Evolutionary conservation across 2,888 invertebrate species (phyloP), one percentile per base, ranked within the genome.

Genomic region (Agrotis clavis): DNA sequence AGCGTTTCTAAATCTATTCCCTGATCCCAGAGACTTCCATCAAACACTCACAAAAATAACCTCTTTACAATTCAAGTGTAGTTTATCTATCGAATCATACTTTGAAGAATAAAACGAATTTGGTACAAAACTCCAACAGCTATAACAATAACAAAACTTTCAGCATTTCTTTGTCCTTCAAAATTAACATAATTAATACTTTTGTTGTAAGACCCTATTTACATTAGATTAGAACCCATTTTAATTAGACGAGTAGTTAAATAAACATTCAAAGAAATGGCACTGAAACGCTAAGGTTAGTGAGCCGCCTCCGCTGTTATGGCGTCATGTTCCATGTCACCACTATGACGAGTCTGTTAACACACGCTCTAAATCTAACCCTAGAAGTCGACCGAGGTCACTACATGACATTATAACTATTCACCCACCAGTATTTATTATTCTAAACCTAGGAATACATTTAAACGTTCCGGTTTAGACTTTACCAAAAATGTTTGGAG

Each of bases 291-390:
- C 51, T 45, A 18, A 56, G 51, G 63, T 75, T 51, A 81, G 54
- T 56, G 60, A 61, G 64, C 35, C 47, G 21, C 13, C 18, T 2
- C 16, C 14, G 13, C 25, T 4, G 41, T 14, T 35, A 25, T 41
- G 45, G 74, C 67, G 63, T 51, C 81, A 74, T 67, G 47, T 80
- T 63, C 41, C 54, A 74, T 77, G 81, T 67, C 60, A 75, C 16
- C 18, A 25, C 7, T 47, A 75, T 75, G 64, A 70, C 60, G 25
- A 67, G 61, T 71, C 6, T 71, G 30, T 66, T 64, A 71, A 69
- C 66, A 76, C 61, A 61, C 60, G 81, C 60, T 80, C 30, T 53
- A 74, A 51, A 81, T 75, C 67, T 56, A 61, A 61, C 50, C 18
- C 4, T 21, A 56, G 56, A 30, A 60, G 53, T 30, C 19, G 16